phyloP scores from a whole-genome alignment of 2,113 vertebrate genomes.

The Odocoileus hemionus region DNA sequence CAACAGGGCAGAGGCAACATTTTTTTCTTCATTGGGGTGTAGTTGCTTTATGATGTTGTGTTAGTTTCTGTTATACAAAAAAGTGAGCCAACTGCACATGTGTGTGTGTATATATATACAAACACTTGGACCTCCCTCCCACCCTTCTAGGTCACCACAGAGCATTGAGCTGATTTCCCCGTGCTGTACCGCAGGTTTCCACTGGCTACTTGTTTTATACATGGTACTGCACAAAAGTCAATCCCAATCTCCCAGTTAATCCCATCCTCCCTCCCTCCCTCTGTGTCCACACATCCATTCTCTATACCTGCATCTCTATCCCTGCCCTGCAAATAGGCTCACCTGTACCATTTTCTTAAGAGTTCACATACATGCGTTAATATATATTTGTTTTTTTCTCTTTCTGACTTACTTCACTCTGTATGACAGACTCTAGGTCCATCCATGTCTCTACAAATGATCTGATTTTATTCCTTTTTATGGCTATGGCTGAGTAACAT shows the following conservation, averaged over 20 bases:
- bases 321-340: background rate
- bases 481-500: background rate
- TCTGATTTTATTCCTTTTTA: background rate
- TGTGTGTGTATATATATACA: rapidly evolving
- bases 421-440: background rate
- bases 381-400: background rate
- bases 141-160: background rate
- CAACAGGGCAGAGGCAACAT: background rate
- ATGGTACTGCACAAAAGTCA: rapidly evolving
- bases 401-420: background rate
- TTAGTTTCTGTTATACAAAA: background rate
- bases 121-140: background rate
- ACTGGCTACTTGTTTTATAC: background rate
- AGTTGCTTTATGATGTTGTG: background rate
- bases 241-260: background rate
- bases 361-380: background rate
- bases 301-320: background rate
- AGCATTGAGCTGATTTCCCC: background rate
- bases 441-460: background rate
- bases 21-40: background rate
- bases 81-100: background rate
- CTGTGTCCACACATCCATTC: background rate
- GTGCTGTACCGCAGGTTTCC: background rate
- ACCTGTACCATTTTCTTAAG: background rate
- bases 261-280: background rate